Evolutionary conservation across 2,113 vertebrate species (phyloP), one percentile per base, ranked within the genome.

Genomic region (Dromiciops gliroides): DNA sequence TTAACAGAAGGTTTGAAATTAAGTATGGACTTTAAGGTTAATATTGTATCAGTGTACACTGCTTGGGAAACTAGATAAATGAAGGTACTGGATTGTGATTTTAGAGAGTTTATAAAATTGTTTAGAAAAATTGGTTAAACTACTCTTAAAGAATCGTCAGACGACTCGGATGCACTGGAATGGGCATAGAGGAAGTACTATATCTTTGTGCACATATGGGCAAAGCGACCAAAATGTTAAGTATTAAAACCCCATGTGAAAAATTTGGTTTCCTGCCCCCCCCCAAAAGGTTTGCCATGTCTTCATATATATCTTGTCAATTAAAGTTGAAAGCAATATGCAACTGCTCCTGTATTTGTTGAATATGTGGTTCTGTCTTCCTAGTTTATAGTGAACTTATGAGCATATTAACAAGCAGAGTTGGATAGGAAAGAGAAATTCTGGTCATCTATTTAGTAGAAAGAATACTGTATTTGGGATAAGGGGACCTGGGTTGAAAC

Each of bases 201-300:
- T 10, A 51, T 92, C 95, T 91, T 91, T 53, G 93, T 95, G 94
- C 89, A n/a, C 12, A 53, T 88, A 67, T 93, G 93, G 95, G 44
- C 90, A 16, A 93, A 51, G 25, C 93, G 56, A 96, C 0, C 48
- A 28, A 51, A 96, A 92, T 96, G 94, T 93, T 95, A 88, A 95
- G 91, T 96, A 51, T 96, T 95, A 93, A 95, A 96, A 67, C 97
- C 88, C 97, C 96, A 92, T 93, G 96, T 98, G 95, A 97, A 97
- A 37, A 97, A 95, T 89, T 97, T 97, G n/a, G 16, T 44, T 83
- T 44, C 23, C 44, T 83, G 44, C 44, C 24, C 5, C n/a, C n/a
- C 3, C 96, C 92, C 96, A 95, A 94, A 95, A 50, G 97, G 48
- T 24, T 92, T 93, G 96, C 95, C 97, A 19, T 47, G 51, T 94